A percentile compares a stretch with the other conserved stretches of the same genome.
Conservation (phyloP, 2,888 invertebrate genomes). For the Volucella inflata region DNA sequence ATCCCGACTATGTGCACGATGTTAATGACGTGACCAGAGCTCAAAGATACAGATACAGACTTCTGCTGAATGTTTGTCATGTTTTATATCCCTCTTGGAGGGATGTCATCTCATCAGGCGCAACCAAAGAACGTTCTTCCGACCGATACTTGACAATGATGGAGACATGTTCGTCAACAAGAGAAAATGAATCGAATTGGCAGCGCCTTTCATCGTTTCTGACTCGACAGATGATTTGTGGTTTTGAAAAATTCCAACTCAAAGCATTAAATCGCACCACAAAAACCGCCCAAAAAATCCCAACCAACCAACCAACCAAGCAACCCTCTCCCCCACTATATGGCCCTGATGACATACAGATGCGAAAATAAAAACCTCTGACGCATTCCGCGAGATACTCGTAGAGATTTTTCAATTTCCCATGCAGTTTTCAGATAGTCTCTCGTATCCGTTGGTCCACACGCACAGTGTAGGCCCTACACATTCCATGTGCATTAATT, state of each 20-base stretch:
- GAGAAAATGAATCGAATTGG: constrained; percentile 69
- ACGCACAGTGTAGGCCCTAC: constrained; percentile 22
- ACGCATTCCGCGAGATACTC: background rate
- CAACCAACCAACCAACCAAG: constrained; percentile 5
- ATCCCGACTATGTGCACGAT: constrained; percentile 76
- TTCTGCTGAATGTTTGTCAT: constrained; percentile 59
- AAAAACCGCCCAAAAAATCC: constrained; percentile 14
- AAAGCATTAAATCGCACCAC: constrained; percentile 51
- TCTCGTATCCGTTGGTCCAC: background rate
- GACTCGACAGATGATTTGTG: constrained; percentile 74
- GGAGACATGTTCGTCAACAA: constrained; percentile 71
- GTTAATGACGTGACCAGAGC: constrained; percentile 66
- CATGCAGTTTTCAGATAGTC: too few species aligned
- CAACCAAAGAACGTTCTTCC: constrained; percentile 4
- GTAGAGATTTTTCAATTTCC: too few species aligned
- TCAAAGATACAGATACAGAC: constrained; percentile 43
- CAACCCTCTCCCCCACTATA: constrained; percentile 14
- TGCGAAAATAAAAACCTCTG: background rate
- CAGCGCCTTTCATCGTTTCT: constrained; percentile 72
- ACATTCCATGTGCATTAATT: constrained; percentile 68
- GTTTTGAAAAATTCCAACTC: constrained; percentile 57
- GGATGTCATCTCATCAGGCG: constrained; percentile 49
- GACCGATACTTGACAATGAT: constrained; percentile 51
- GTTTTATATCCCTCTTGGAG: constrained; percentile 43
- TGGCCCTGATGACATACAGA: background rate